phyloP scores from a whole-genome alignment of 2,113 vertebrate genomes.

The Halcyon malimbica region DNA sequence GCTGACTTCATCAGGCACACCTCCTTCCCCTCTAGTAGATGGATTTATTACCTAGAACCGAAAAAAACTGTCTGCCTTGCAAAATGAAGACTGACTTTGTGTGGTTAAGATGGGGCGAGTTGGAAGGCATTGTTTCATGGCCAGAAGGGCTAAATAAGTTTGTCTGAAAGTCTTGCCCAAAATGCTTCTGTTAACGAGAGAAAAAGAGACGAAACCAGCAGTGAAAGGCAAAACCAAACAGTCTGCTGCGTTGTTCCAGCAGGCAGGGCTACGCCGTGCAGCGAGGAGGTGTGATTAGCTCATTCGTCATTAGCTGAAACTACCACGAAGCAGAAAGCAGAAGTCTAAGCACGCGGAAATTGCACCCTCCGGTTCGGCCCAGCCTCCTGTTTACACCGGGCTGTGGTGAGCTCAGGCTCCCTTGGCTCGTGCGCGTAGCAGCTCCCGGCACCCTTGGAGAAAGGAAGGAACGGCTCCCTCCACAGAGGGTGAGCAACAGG shows the following conservation, averaged over 20 bases:
- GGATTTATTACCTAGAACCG: neutral
- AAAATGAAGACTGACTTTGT: neutral
- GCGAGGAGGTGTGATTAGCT: neutral
- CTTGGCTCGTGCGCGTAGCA: neutral
- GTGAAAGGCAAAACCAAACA: neutral
- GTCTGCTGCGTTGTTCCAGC: neutral
- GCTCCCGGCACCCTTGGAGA: neutral
- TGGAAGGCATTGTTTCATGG: neutral
- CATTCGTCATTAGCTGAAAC: neutral
- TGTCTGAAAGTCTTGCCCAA: neutral
- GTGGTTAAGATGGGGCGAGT: neutral
- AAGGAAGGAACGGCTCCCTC: slow-evolving; percentile 51
- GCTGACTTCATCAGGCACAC: neutral
- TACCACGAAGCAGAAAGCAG: slow-evolving; percentile 17
- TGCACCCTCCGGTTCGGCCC: neutral
- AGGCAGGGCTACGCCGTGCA: neutral
- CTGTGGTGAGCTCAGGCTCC: neutral
- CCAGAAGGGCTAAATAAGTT: neutral
- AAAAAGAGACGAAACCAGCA: neutral
- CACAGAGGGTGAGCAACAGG: neutral
- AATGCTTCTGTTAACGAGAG: neutral
- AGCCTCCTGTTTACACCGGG: neutral
- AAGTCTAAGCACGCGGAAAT: slow-evolving; percentile 21
- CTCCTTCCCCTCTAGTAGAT: neutral
- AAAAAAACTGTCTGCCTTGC: neutral